Base-by-base conservation (phyloP, 2,113 vertebrate genomes). In the Muntiacus muntjak region DNA sequence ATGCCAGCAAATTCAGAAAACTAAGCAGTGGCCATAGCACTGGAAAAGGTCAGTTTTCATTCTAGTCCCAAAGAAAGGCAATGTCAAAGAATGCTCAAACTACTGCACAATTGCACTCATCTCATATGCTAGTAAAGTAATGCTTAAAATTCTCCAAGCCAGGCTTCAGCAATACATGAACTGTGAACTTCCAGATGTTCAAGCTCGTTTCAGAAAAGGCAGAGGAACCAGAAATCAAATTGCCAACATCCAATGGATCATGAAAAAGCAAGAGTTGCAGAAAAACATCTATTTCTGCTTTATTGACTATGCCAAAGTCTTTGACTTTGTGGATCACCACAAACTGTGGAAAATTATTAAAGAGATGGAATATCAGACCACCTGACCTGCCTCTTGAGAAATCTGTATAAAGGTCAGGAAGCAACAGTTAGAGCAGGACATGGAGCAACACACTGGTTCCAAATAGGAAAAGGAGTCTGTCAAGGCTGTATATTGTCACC, bases 31-130 rank as follows among this genome's bases (percentile, higher is more conserved):
- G 62, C 33, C 16, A 2, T 0, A n/a, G 62, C 0, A 67, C 33
- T 67, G 16, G 62, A 67, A 67, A 67, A 67, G 33, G 62, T n/a
- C 62, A n/a, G 33, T n/a, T 67, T 67, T n/a, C 33, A 67, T n/a
- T 67, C 16, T 33, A 10, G 5, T 67, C 62, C 33, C 62, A 19
- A 67, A 67, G 62, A 67, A 67, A 67, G 16, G 62, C 62, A n/a
- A 5, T 67, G 62, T 33, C 33, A n/a, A n/a, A 67, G 15, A 67
- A n/a, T n/a, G 16, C 33, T n/a, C 3, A 19, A 8, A 67, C 62
- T 67, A n/a, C 16, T 0, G 0, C 33, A 36, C 33, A 36, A 5
- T 11, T 67, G 64, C 2, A 36, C 4, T n/a, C 64, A 67, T 67
- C 17, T 67, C 33, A 67, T 8, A 67, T 2, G 2, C 4, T 36